Base-by-base conservation (phyloP, 2,113 vertebrate species). In the Ceyx margarethae region DNA sequence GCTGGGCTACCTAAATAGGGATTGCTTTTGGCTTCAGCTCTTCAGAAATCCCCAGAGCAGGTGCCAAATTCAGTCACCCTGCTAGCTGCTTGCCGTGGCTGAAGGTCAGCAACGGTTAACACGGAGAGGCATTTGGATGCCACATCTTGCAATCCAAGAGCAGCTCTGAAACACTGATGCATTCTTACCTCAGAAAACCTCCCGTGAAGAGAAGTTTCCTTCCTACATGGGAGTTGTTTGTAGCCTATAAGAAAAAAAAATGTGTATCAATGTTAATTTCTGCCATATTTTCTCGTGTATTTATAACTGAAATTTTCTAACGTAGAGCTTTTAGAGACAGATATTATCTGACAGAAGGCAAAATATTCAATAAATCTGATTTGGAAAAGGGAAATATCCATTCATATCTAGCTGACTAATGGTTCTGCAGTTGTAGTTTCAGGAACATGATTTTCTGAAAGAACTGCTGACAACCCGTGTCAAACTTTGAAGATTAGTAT, bases 11-110 rank as follows among this genome's bases (percentile, higher is more conserved):
- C 78, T 96, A 97, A 92, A 96, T 97, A 96, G 64, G 95, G 95
- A 85, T 71, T 93, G 81, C 31, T 96, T 96, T 96, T 95, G 96
- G 95, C 96, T 97, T 94, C 94, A 91, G 89, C 81, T 95, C 9
- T 65, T 91, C 76, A 97, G 97, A 97, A 97, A 96, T 96, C 90
- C 93, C 78, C 87, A 78, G 91, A 97, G 89, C 95, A 96, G 97
- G 93, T 97, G 97, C 94, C 95, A 96, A 85, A 93, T 93, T 93
- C 96, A 96, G 91, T 97, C 94, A 96, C 75, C 58, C 83, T 91
- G 54, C 53, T 95, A 91, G 95, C 86, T 97, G 93, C 94, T 97
- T 97, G 96, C 92, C 90, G 28, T 90, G 81, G 81, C 87, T 96
- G 91, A 96, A 95, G 94, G 96, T 97, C 96, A 97, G 94, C 85